A percentile compares a stretch with the other conserved stretches of the same genome.
phyloP scores from a whole-genome alignment of 2,113 vertebrate species.

The Plecturocebus donacophilus region DNA sequence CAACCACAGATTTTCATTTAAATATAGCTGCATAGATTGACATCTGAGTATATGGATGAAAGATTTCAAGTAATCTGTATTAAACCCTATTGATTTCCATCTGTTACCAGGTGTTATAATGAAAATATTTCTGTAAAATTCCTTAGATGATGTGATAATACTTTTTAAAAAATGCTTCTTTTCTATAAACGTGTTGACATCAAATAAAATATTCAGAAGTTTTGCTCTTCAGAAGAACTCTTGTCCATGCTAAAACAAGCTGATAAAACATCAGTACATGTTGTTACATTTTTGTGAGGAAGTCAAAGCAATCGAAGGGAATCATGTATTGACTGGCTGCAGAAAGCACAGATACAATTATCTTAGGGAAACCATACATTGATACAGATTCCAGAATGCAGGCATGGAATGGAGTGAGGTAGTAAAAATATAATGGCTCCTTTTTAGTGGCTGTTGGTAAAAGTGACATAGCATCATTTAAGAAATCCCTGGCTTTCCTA shows the following conservation, averaged over 20 bases:
- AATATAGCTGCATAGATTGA: constrained; percentile 41
- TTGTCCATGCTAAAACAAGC: background rate
- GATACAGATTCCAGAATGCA: background rate
- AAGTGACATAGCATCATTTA: background rate
- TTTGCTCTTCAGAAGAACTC: background rate
- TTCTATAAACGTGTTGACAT: background rate
- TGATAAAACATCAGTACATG: background rate
- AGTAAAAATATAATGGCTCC: background rate
- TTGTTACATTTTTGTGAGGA: background rate
- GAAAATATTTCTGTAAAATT: background rate
- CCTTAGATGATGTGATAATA: background rate
- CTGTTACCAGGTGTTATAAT: background rate
- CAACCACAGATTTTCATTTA: constrained; percentile 1
- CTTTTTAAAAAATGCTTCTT: background rate
- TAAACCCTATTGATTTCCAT: background rate
- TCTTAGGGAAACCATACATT: background rate
- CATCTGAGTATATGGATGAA: background rate
- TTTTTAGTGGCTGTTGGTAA: background rate
- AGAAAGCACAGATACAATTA: background rate
- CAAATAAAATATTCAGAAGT: background rate
- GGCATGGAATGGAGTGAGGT: background rate
- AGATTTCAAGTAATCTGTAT: constrained; percentile 1
- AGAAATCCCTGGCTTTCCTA: background rate
- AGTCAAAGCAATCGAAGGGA: background rate
- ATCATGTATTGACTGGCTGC: background rate